These are phyloP conservation scores for Rhagoletis zephyria DNA, from an alignment of 1,140 invertebrate species.

Conservation along the genomic window DNA sequence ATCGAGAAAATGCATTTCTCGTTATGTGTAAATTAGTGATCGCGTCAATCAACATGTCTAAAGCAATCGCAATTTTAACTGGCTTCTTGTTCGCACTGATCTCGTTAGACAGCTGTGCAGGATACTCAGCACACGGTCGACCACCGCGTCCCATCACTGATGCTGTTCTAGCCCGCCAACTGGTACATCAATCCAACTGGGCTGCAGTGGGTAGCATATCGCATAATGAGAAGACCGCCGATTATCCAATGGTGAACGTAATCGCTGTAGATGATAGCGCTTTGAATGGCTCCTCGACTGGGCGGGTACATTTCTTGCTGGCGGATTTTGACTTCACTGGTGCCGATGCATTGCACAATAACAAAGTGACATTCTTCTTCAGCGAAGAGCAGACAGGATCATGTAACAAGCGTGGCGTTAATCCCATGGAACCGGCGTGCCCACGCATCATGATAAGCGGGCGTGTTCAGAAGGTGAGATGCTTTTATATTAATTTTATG, in stretches of 20 bases:
- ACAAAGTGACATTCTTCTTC: slow-evolving; percentile 79
- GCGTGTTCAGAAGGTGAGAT: slow-evolving; percentile 78
- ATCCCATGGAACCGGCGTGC: slow-evolving; percentile 88
- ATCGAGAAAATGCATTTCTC: background rate
- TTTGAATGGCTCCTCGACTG: slow-evolving; percentile 79
- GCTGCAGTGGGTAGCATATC: slow-evolving; percentile 83
- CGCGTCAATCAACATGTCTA: background rate
- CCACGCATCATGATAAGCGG: slow-evolving; percentile 83
- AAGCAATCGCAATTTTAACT: background rate
- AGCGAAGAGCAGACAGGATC: slow-evolving; percentile 80
- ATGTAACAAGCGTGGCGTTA: slow-evolving; percentile 78
- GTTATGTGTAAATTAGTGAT: background rate
- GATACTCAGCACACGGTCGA: slow-evolving; percentile 7
- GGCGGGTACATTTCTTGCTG: slow-evolving; percentile 84
- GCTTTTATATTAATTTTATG: background rate
- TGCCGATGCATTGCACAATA: slow-evolving; percentile 78
- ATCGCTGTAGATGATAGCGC: slow-evolving; percentile 83
- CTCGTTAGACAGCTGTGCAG: background rate
- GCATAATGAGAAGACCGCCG: slow-evolving; percentile 76
- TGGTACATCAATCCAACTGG: slow-evolving; percentile 79
- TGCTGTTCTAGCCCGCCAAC: slow-evolving; percentile 72
- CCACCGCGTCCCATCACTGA: slow-evolving; percentile 46
- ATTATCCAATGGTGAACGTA: slow-evolving; percentile 84
- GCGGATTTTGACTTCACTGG: slow-evolving; percentile 83
- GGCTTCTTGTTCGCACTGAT: background rate